phyloP scores from a whole-genome alignment of 2,113 vertebrate species.

The Balaeniceps rex region DNA sequence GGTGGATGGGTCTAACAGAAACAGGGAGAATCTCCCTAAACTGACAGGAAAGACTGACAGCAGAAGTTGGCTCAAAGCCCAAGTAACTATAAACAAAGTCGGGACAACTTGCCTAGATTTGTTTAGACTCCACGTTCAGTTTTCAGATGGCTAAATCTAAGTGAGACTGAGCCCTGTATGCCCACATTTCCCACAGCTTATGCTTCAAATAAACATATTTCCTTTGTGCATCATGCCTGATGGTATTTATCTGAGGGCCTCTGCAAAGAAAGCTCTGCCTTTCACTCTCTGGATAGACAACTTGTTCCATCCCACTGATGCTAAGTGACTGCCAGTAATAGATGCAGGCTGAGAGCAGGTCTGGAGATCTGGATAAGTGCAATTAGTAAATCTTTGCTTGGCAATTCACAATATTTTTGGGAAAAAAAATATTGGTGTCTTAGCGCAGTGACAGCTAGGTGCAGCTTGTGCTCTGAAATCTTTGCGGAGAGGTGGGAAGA shows the following conservation, averaged over 20 bases:
- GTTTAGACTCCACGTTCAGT: neutral
- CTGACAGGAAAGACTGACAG: neutral
- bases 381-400: conserved; percentile 5
- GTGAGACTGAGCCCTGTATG: neutral
- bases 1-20: neutral
- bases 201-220: neutral
- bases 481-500: conserved; percentile 24
- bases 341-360: neutral
- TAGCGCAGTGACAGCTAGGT: neutral
- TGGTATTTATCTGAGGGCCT: neutral
- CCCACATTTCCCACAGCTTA: neutral
- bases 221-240: neutral
- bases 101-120: neutral
- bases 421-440: neutral
- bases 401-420: neutral
- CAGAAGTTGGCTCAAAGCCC: neutral
- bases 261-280: neutral
- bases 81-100: neutral
- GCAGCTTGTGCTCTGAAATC: conserved; percentile 36
- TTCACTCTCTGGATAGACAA: neutral
- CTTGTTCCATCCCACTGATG: neutral
- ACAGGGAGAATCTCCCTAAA: neutral
- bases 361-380: neutral
- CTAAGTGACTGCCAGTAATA: neutral
- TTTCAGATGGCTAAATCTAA: neutral